Conservation (phyloP, 2,797 vertebrate species). For the Lemur catta region DNA sequence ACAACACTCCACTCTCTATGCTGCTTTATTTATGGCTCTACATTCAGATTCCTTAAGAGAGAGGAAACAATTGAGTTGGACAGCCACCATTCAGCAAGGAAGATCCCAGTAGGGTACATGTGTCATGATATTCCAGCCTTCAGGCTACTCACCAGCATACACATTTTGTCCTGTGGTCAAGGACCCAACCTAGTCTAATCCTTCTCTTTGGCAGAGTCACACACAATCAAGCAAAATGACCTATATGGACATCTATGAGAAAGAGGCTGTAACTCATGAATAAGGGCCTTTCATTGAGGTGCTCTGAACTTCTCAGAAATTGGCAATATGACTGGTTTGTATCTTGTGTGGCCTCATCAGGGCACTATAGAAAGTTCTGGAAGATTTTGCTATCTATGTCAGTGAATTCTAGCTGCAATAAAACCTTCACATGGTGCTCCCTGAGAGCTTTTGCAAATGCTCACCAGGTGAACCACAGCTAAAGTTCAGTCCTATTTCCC, state of each 20-base stretch:
- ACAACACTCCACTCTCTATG: not conserved
- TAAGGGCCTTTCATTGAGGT: not conserved
- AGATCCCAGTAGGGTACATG: not conserved
- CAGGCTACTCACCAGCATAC: not conserved
- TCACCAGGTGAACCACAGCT: not conserved
- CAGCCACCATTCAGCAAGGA: not conserved
- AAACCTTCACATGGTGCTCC: not conserved
- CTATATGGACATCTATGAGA: not conserved
- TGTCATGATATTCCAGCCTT: not conserved
- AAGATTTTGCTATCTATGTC: not conserved
- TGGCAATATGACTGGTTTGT: not conserved
- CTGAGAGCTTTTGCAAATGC: not conserved
- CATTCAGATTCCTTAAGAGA: not conserved
- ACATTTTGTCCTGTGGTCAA: not conserved
- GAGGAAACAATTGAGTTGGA: not conserved
- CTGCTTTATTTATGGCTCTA: not conserved
- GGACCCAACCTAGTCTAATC: not conserved
- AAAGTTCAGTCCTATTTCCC: not conserved
- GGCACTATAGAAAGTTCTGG: not conserved
- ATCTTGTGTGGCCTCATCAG: not conserved
- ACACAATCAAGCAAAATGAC: not conserved
- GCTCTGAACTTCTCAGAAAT: not conserved
- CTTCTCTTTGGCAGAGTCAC: not conserved
- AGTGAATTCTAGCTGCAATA: conserved; percentile 37
- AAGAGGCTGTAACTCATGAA: not conserved